These are phyloP conservation scores for Bradypodion ventrale DNA, from an alignment of 2,797 vertebrate genomes.

Conservation along the genomic window DNA sequence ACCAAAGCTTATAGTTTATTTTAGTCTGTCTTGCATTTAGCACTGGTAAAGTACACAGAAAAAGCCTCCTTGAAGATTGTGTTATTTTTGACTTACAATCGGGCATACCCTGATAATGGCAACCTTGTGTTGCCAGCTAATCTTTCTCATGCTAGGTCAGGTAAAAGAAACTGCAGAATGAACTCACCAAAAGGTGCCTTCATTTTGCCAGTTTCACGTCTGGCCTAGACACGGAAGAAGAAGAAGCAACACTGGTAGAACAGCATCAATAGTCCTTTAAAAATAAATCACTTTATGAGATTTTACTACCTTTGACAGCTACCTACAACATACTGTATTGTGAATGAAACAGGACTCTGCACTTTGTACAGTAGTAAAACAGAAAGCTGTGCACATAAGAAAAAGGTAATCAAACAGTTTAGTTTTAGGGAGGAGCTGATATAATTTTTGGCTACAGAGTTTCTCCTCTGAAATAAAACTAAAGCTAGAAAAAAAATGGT, in stretches of 20 bases:
- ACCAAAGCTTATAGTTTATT: neutral
- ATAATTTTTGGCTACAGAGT: neutral
- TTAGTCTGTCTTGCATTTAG: no score
- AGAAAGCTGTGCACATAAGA: neutral
- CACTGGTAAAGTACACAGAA: no score
- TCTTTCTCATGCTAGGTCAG: no score
- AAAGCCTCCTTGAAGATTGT: no score
- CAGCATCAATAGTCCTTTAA: neutral
- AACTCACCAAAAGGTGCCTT: no score
- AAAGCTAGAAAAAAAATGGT: neutral
- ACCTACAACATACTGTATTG: neutral
- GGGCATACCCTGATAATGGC: no score
- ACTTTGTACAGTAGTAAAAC: neutral
- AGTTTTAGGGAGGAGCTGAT: neutral
- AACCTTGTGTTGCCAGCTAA: no score
- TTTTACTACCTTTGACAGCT: neutral
- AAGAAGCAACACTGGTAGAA: no score
- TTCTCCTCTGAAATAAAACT: neutral
- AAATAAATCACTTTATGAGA: neutral
- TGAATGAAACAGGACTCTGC: neutral
- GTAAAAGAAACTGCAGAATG: no score
- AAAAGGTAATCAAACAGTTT: neutral
- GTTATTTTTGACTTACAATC: no score
- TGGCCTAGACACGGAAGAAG: no score
- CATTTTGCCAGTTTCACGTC: no score